phyloP scores from a whole-genome alignment of 2,888 invertebrate species.

The Cylloceria caligata region DNA sequence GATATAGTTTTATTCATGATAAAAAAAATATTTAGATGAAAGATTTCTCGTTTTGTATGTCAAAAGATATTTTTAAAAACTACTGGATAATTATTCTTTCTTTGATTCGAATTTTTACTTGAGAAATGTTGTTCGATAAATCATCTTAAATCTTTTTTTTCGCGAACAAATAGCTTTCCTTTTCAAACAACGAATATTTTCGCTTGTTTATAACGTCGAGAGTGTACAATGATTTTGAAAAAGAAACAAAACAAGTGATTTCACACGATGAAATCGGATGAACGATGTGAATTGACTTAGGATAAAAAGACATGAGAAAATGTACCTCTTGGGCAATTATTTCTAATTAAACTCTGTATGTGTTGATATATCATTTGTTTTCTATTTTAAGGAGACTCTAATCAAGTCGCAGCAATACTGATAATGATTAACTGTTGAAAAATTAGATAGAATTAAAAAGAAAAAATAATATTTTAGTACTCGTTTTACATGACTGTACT shows the following conservation, averaged over 20 bases:
- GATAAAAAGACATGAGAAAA: not conserved
- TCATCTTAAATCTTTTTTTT: not conserved
- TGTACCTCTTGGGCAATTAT: not conserved
- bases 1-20: too few relatives aligned
- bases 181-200: not conserved
- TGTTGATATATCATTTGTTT: not conserved
- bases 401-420: not conserved
- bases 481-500: not conserved
- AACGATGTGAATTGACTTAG: too few relatives aligned
- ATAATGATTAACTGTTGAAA: not conserved
- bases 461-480: not conserved
- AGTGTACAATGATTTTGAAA: too few relatives aligned
- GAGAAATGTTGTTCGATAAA: not conserved
- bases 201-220: not conserved
- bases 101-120: not conserved
- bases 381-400: not conserved
- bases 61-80: not conserved
- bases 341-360: not conserved
- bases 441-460: too few relatives aligned
- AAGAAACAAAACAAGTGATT: too few relatives aligned
- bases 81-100: not conserved
- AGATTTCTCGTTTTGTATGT: not conserved
- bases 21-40: too few relatives aligned
- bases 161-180: not conserved
- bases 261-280: too few relatives aligned